A percentile compares a stretch with the other conserved stretches of the same genome.
These are phyloP conservation scores for Dastarcus helophoroides DNA, from an alignment of 2,888 invertebrate genomes.

Conservation along the genomic window DNA sequence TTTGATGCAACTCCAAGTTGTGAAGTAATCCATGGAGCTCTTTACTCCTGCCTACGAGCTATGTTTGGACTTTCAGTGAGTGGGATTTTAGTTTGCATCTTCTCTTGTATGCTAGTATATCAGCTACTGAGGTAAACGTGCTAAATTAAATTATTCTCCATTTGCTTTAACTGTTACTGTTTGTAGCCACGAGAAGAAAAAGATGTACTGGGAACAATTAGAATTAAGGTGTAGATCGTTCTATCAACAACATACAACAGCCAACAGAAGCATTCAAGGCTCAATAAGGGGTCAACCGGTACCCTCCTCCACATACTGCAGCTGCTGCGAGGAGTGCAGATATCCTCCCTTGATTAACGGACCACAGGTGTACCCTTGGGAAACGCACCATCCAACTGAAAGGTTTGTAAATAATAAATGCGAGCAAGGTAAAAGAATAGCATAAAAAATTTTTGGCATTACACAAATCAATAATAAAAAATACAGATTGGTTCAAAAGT, in stretches of 20 bases:
- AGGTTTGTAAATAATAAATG: no score
- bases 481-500: no score
- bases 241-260: slow-evolving; percentile 46
- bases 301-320: slow-evolving; percentile 41
- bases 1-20: slow-evolving; percentile 82
- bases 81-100: slow-evolving; percentile 82
- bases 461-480: no score
- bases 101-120: slow-evolving; percentile 85
- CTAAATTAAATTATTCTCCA: not conserved
- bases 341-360: slow-evolving; percentile 44
- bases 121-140: slow-evolving; percentile 60
- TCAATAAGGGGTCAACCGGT: slow-evolving; percentile 37
- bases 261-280: slow-evolving; percentile 30
- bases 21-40: slow-evolving; percentile 80
- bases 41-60: slow-evolving; percentile 78
- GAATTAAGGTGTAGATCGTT: slow-evolving; percentile 73
- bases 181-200: slow-evolving; percentile 79
- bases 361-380: slow-evolving; percentile 48
- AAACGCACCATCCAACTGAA: slow-evolving; percentile 35
- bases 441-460: no score
- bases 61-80: slow-evolving; percentile 86
- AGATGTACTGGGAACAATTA: slow-evolving; percentile 90
- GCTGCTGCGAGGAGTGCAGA: slow-evolving; percentile 61
- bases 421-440: no score
- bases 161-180: slow-evolving; percentile 2